These are phyloP conservation scores for Axinella damicornis DNA, from an alignment of 37 sponge, comb jelly and placozoan genomes.

Conservation along the genomic window DNA sequence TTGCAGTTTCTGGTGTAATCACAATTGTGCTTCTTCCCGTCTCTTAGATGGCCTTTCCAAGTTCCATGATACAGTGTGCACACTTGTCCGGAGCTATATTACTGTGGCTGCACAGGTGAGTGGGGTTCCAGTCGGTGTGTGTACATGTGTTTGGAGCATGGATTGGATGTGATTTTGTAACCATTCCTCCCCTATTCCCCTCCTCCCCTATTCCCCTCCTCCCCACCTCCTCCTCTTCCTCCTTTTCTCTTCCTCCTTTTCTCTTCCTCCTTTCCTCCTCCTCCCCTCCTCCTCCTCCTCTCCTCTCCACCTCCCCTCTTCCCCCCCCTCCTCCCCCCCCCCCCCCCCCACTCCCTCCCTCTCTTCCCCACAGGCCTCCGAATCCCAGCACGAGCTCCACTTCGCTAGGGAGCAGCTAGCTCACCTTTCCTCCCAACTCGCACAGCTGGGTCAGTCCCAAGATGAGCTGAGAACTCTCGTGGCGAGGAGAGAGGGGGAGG, in stretches of 20 bases:
- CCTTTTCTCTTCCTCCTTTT: no score
- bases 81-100: conserved; percentile 25
- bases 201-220: no score
- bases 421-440: conserved; percentile 6
- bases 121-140: not conserved
- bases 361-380: not conserved
- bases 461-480: not conserved
- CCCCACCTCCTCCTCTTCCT: no score
- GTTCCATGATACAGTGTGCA: conserved; percentile 36
- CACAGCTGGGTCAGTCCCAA: not conserved
- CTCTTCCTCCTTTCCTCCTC: no score
- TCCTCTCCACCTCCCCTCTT: no score
- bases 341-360: no score
- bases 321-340: no score
- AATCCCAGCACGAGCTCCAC: not conserved
- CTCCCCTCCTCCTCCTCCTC: no score
- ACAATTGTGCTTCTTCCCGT: no score
- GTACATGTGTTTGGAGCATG: not conserved
- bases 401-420: not conserved
- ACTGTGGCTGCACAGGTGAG: conserved; percentile 5
- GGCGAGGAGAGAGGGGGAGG: conserved; percentile 4
- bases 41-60: not conserved
- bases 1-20: no score
- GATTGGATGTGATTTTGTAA: no score
- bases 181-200: no score